A percentile compares a stretch with the other conserved stretches of the same genome.
phyloP scores from a whole-genome alignment of 2,797 vertebrate genomes.

The Lycodopsis pacificus region DNA sequence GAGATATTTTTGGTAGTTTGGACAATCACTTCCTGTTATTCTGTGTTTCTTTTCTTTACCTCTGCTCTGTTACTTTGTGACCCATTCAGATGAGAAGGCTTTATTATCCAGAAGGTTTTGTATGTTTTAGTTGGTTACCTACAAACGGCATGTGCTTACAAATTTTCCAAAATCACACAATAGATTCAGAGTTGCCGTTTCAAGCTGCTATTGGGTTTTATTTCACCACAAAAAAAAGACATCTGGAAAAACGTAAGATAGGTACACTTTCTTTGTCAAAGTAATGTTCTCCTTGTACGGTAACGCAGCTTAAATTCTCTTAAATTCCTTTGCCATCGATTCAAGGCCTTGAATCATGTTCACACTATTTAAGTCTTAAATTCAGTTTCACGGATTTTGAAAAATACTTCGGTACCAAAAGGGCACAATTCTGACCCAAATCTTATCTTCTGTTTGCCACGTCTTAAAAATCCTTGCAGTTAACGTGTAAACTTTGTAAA shows the following conservation, averaged over 20 bases:
- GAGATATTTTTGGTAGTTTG: slow-evolving; percentile 73
- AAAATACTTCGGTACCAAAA: background rate
- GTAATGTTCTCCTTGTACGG: background rate
- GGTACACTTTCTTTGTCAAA: background rate
- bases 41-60: slow-evolving; percentile 22
- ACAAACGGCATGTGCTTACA: background rate
- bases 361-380: background rate
- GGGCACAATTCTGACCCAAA: background rate
- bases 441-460: background rate
- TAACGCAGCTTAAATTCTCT: background rate
- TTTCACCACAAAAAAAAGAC: background rate
- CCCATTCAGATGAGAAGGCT: slow-evolving; percentile 7
- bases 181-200: background rate
- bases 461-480: background rate
- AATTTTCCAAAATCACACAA: background rate
- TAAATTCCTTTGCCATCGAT: background rate
- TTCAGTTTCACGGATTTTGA: background rate
- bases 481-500: background rate
- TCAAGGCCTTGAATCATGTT: background rate
- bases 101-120: background rate
- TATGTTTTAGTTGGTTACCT: background rate
- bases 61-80: slow-evolving; percentile 35
- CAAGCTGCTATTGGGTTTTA: background rate
- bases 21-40: slow-evolving; percentile 49
- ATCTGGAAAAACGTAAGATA: background rate